Percentiles rank a stretch among this genome's conserved stretches.
Evolutionary conservation across 2,113 vertebrate species (phyloP).

Genomic region (human (Homo sapiens)): DNA sequence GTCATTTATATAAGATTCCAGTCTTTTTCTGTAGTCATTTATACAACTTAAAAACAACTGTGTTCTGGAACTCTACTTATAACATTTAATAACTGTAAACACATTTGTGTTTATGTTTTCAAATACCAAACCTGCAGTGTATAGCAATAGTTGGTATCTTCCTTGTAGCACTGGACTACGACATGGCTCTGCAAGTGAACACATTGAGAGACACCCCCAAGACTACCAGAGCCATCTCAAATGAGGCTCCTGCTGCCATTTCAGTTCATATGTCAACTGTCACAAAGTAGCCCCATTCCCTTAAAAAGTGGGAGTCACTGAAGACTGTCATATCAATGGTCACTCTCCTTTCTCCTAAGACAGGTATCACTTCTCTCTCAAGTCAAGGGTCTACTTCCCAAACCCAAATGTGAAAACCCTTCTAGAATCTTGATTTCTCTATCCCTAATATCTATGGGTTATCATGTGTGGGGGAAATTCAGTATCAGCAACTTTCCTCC

Average conservation of each 20-base stretch:
- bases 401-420: neutral
- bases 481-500: neutral
- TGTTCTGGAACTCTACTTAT: neutral
- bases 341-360: neutral
- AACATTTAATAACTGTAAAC: neutral
- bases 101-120: neutral
- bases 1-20: neutral
- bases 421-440: neutral
- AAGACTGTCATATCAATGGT: accelerated
- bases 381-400: neutral
- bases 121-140: neutral
- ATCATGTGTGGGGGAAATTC: neutral
- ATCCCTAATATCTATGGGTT: neutral
- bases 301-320: neutral
- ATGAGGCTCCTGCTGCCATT: neutral
- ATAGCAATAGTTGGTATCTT: neutral
- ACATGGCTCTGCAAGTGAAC: neutral
- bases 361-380: neutral
- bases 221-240: neutral
- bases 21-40: neutral
- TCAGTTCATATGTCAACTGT: too few species aligned
- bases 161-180: accelerated
- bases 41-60: neutral
- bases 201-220: neutral
- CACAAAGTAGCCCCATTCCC: too few species aligned